These are phyloP conservation scores for Girardinus metallicus DNA, from an alignment of 2,797 vertebrate species.

Conservation along the genomic window DNA sequence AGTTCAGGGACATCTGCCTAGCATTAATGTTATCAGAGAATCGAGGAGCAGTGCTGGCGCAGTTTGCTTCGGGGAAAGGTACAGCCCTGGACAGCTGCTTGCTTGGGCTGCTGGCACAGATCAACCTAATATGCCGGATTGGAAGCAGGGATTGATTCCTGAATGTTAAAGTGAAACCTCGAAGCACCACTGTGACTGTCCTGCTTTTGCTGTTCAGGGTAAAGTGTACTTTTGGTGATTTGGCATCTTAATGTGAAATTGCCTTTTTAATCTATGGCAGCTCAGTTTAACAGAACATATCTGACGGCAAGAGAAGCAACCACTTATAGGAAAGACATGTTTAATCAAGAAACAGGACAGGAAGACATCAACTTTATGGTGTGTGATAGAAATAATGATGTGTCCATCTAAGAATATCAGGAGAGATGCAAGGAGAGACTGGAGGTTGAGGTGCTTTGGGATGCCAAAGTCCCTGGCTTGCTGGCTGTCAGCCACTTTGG, in stretches of 20 bases:
- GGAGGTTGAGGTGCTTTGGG: constrained; percentile 39
- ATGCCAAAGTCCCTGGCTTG: constrained; percentile 41
- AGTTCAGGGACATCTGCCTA: constrained; percentile 79
- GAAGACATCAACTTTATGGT: constrained; percentile 35
- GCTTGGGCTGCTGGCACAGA: constrained; percentile 68
- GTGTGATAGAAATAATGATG: constrained; percentile 42
- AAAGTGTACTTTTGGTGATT: constrained; percentile 28
- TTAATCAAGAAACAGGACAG: constrained; percentile 43
- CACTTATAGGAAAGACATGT: constrained; percentile 46
- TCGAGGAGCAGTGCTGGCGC: constrained; percentile 67
- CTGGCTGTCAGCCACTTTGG: constrained; percentile 52
- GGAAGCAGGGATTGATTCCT: constrained; percentile 71
- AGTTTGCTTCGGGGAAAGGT: constrained; percentile 79
- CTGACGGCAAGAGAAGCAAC: constrained; percentile 38
- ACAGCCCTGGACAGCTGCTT: constrained; percentile 73
- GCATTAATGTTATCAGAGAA: constrained; percentile 81
- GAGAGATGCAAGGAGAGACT: constrained; percentile 51
- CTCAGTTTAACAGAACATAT: constrained; percentile 51
- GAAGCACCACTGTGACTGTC: constrained; percentile 44
- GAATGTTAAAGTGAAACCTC: constrained; percentile 74
- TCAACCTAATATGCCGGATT: constrained; percentile 71
- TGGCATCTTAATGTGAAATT: constrained; percentile 57
- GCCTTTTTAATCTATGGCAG: constrained; percentile 46
- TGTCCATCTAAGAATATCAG: constrained; percentile 29
- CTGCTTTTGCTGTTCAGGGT: constrained; percentile 26